These are phyloP conservation scores for Holacanthus passer DNA, from an alignment of 2,113 vertebrate species.

Conservation along the genomic window DNA sequence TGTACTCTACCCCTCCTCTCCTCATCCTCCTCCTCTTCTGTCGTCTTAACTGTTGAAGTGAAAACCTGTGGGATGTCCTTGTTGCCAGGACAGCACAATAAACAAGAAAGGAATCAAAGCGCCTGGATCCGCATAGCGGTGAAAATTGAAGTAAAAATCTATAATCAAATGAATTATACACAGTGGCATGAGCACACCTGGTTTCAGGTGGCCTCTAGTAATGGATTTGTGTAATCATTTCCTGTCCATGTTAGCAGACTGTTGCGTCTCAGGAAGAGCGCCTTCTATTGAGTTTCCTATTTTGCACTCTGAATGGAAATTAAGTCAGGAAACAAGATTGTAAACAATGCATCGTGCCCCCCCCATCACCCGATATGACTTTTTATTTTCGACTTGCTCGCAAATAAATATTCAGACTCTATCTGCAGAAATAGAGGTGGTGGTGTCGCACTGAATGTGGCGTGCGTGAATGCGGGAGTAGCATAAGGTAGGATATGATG, in stretches of 20 bases:
- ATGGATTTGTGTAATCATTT: slow-evolving; percentile 58
- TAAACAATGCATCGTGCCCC: slow-evolving; percentile 7
- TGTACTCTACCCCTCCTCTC: slow-evolving; percentile 18
- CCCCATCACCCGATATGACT: slow-evolving; percentile 8
- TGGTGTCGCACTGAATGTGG: slow-evolving; percentile 51
- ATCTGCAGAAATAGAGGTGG: slow-evolving; percentile 22
- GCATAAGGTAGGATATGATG: slow-evolving; percentile 15
- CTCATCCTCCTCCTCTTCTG: slow-evolving; percentile 2
- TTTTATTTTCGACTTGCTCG: slow-evolving; percentile 11
- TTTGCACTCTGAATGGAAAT: slow-evolving; percentile 50
- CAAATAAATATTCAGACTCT: slow-evolving; percentile 20
- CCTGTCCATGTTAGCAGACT: slow-evolving; percentile 27
- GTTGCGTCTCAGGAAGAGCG: slow-evolving; percentile 30
- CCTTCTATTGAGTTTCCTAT: slow-evolving; percentile 48
- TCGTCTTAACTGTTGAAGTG: slow-evolving; percentile 14
- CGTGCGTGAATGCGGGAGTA: slow-evolving; percentile 21
- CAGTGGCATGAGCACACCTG: slow-evolving; percentile 61
- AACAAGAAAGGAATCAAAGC: slow-evolving; percentile 66
- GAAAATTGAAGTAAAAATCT: slow-evolving; percentile 60
- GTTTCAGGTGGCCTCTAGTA: slow-evolving; percentile 51
- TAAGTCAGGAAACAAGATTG: slow-evolving; percentile 38
- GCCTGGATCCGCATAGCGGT: slow-evolving; percentile 23
- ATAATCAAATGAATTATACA: slow-evolving; percentile 67
- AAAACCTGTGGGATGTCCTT: slow-evolving; percentile 43
- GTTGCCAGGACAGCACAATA: slow-evolving; percentile 69